phyloP scores from a whole-genome alignment of 2,113 vertebrate species.

The Tragelaphus strepsiceros region DNA sequence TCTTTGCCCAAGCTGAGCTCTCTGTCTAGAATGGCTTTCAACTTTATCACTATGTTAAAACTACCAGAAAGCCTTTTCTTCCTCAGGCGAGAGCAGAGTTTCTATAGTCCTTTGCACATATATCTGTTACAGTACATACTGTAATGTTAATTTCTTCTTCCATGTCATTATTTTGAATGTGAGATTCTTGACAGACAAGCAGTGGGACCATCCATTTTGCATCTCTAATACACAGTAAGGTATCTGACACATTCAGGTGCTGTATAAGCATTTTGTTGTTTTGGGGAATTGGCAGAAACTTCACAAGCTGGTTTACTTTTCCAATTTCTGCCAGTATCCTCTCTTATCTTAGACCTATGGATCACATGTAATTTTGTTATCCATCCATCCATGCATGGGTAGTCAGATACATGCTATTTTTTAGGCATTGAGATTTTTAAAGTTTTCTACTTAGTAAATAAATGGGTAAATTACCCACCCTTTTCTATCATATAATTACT shows the following conservation, averaged over 20 bases:
- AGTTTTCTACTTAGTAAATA: neutral
- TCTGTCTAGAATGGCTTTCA: neutral
- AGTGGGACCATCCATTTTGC: neutral
- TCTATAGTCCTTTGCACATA: neutral
- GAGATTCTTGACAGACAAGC: neutral
- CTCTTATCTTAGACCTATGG: neutral
- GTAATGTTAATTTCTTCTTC: neutral
- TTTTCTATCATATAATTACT: neutral
- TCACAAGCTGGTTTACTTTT: neutral
- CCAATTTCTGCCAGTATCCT: neutral
- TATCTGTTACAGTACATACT: neutral
- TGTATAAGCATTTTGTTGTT: neutral
- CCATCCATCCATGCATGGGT: neutral
- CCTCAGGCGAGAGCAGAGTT: neutral
- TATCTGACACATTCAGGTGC: neutral
- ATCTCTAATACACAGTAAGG: neutral
- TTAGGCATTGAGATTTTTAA: neutral
- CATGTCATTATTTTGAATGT: neutral
- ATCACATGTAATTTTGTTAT: neutral
- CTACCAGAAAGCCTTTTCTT: neutral
- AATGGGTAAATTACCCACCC: neutral
- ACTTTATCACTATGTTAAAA: neutral
- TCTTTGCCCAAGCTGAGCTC: neutral
- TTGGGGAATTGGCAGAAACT: neutral
- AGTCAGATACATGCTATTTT: neutral